These are phyloP conservation scores for Saturnia japonica DNA, from an alignment of 2,888 invertebrate species.

Conservation along the genomic window DNA sequence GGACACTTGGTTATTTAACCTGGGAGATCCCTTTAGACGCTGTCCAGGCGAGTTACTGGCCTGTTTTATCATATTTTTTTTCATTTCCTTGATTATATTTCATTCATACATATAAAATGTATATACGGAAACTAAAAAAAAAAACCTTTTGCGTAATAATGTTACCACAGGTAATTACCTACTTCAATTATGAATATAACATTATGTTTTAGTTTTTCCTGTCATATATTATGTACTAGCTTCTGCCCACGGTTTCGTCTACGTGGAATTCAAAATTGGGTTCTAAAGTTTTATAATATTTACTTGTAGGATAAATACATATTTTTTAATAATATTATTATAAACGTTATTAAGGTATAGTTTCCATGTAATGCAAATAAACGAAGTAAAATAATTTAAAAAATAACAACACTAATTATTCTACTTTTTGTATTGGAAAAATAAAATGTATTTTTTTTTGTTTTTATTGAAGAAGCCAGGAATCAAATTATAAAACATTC, in stretches of 20 bases:
- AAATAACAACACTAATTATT: not conserved
- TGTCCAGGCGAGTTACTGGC: not conserved
- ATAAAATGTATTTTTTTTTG: too few species aligned
- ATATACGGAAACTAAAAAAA: not conserved
- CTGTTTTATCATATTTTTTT: not conserved
- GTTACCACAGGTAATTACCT: not conserved
- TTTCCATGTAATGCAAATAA: not conserved
- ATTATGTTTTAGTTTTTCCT: too few species aligned
- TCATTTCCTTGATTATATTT: not conserved
- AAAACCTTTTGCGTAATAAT: not conserved
- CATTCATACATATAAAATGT: not conserved
- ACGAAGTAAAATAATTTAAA: not conserved
- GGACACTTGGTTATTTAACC: conserved; percentile 52
- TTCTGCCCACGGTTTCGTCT: too few species aligned
- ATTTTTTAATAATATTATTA: not conserved
- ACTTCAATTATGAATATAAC: too few species aligned
- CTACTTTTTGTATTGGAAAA: too few species aligned
- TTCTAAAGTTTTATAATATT: too few species aligned
- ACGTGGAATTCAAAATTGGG: too few species aligned
- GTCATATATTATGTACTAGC: too few species aligned
- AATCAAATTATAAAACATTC: too few species aligned
- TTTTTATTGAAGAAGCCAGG: too few species aligned
- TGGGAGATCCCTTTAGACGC: conserved; percentile 26
- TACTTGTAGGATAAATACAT: too few species aligned
- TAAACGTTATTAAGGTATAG: not conserved